These are phyloP conservation scores for Lota lota DNA, from an alignment of 2,113 vertebrate species.

Conservation along the genomic window DNA sequence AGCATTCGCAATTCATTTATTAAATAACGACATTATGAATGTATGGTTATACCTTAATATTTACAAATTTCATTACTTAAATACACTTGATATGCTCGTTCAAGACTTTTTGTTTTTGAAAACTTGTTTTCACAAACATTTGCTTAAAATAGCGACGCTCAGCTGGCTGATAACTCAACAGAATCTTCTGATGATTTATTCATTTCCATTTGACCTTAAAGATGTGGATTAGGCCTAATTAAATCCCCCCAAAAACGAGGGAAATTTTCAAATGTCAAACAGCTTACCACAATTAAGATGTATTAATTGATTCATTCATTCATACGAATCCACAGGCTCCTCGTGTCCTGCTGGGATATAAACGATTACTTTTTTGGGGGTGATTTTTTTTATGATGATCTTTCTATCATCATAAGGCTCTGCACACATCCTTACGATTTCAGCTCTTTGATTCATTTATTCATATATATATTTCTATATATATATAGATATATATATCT, in stretches of 20 bases:
- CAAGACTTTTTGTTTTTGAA: too few relatives aligned
- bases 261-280: conserved; percentile 75
- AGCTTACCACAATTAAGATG: conserved; percentile 70
- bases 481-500: neutral
- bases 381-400: conserved; percentile 59
- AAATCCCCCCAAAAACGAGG: conserved; percentile 59
- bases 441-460: neutral
- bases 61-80: too few relatives aligned
- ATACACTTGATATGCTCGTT: too few relatives aligned
- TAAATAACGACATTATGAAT: too few relatives aligned
- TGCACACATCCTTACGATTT: neutral
- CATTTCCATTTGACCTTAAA: conserved; percentile 75
- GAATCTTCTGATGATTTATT: conserved; percentile 75
- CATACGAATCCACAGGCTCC: conserved; percentile 58
- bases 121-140: conserved; percentile 27
- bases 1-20: too few relatives aligned
- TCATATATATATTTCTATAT: neutral
- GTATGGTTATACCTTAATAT: too few relatives aligned
- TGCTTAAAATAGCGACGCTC: conserved; percentile 54
- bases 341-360: conserved; percentile 62
- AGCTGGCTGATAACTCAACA: conserved; percentile 62
- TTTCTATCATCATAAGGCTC: conserved; percentile 28
- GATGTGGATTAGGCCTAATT: conserved; percentile 68
- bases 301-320: conserved; percentile 50
- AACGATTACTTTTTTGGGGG: conserved; percentile 59